Evolutionary conservation across 2,113 vertebrate species (phyloP).

Genomic region (Gnathonemus longibarbis): DNA sequence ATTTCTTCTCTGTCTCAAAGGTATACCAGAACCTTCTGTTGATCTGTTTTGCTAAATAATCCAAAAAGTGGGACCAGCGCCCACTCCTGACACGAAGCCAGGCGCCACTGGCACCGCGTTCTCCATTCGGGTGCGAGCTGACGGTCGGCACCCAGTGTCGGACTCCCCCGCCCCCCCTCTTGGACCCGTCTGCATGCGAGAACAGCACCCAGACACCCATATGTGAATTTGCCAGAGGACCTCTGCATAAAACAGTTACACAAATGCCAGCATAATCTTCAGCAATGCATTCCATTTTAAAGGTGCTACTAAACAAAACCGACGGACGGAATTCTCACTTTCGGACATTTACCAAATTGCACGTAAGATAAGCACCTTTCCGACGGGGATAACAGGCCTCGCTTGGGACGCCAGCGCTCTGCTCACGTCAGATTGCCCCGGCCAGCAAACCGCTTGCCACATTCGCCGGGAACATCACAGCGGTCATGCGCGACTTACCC

Average conservation of each 20-base stretch:
- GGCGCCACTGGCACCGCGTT: not conserved
- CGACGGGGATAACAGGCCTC: not conserved
- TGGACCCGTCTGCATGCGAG: not conserved
- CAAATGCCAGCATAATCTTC: not conserved
- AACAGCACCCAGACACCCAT: not conserved
- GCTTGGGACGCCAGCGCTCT: not conserved
- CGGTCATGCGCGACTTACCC: constrained; percentile 65
- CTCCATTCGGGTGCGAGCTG: constrained; percentile 29
- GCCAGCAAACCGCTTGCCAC: not conserved
- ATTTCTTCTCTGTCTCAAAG: not conserved
- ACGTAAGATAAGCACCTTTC: not conserved
- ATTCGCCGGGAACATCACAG: constrained; percentile 45
- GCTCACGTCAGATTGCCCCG: not conserved
- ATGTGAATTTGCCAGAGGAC: not conserved
- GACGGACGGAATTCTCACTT: not conserved
- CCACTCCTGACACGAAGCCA: not conserved
- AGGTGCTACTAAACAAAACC: not conserved
- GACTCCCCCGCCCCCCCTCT: not conserved
- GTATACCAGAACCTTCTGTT: not conserved
- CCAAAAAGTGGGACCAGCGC: not conserved
- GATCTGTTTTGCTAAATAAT: not conserved
- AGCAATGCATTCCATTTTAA: not conserved
- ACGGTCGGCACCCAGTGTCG: not conserved
- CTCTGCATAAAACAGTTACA: not conserved
- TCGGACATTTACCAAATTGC: not conserved